Conservation (phyloP, 2,113 vertebrate genomes). For the Osmerus mordax region DNA sequence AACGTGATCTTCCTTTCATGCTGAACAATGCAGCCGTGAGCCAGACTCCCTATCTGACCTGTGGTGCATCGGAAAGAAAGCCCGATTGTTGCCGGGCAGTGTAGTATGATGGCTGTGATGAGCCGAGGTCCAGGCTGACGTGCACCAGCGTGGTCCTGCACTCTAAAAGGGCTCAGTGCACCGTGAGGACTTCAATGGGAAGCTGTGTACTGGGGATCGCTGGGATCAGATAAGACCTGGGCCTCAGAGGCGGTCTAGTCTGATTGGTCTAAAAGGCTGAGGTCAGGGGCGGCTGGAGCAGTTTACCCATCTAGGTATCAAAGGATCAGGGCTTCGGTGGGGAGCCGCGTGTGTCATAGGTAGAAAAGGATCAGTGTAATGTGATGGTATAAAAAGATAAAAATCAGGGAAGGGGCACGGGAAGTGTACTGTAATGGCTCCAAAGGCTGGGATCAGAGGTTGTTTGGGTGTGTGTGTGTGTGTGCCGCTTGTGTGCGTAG, state of each 20-base stretch:
- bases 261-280: conserved; percentile 73
- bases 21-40: conserved; percentile 49
- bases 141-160: conserved; percentile 49
- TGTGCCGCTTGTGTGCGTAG: conserved; percentile 23
- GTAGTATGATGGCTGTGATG: conserved; percentile 71
- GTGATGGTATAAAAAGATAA: conserved; percentile 71
- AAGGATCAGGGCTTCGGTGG: conserved; percentile 61
- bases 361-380: conserved; percentile 74
- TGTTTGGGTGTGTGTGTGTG: conserved; percentile 27
- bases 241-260: conserved; percentile 69
- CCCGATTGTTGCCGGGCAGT: conserved; percentile 67
- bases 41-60: conserved; percentile 54
- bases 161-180: conserved; percentile 62
- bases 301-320: conserved; percentile 72
- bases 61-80: conserved; percentile 60
- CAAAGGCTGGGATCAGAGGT: conserved; percentile 66
- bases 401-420: conserved; percentile 58
- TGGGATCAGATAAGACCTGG: conserved; percentile 70
- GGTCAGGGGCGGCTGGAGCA: conserved; percentile 71
- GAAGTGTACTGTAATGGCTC: conserved; percentile 64
- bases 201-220: conserved; percentile 67
- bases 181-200: conserved; percentile 62
- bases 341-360: conserved; percentile 64
- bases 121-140: conserved; percentile 59
- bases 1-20: conserved; percentile 40